phyloP scores from a whole-genome alignment of 2,113 vertebrate species.

The Xiphias gladius region DNA sequence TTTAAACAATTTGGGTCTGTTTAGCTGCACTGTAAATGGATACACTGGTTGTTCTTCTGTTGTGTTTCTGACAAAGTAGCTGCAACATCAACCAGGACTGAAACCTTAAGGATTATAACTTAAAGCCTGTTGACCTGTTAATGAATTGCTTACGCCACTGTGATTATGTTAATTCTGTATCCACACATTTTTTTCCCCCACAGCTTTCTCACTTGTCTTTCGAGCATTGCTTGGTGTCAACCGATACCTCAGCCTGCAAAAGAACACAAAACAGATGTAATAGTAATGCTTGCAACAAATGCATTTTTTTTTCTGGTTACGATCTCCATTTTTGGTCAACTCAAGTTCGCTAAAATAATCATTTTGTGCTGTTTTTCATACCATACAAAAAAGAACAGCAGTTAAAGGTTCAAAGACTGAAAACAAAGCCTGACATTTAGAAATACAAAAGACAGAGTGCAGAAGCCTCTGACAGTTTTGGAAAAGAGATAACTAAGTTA shows the following conservation, averaged over 20 bases:
- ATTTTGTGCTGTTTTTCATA: not conserved
- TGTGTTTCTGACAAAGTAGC: too few species aligned
- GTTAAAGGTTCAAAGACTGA: not conserved
- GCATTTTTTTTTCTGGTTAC: not conserved
- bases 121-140: not conserved
- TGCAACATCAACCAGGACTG: not conserved
- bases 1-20: not conserved
- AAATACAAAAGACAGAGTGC: not conserved
- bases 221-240: too few species aligned
- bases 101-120: not conserved
- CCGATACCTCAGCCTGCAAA: not conserved
- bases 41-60: too few species aligned
- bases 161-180: too few species aligned
- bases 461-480: not conserved
- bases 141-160: too few species aligned
- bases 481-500: not conserved
- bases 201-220: not conserved
- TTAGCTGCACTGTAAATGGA: too few species aligned
- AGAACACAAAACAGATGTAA: not conserved
- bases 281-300: not conserved
- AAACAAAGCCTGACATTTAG: not conserved
- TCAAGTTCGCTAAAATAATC: not conserved
- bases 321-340: constrained; percentile 18
- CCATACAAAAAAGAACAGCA: not conserved
- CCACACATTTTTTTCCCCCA: not conserved